Conservation (phyloP, 2,888 invertebrate species). For the Smittia sp. region DNA sequence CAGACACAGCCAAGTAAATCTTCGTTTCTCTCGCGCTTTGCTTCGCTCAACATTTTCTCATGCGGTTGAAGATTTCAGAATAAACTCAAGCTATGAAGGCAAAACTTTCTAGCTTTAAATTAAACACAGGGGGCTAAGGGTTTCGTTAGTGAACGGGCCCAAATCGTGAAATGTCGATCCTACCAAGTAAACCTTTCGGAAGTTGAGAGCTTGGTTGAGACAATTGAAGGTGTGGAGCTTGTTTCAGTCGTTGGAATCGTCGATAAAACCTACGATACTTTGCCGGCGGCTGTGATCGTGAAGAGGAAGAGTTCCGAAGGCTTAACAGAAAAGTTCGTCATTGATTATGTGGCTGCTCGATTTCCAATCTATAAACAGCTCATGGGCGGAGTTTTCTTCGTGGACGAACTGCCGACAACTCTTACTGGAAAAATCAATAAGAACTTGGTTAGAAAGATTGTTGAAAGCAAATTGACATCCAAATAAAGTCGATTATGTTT, state of each 20-base stretch:
- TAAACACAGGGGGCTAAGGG: no score
- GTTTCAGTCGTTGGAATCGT: conserved; percentile 49
- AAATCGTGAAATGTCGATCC: conserved; percentile 10
- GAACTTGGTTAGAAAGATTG: conserved; percentile 45
- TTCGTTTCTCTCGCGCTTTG: neutral
- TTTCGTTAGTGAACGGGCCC: no score
- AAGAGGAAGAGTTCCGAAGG: conserved; percentile 45
- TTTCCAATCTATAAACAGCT: conserved; percentile 47
- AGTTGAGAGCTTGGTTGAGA: conserved; percentile 48
- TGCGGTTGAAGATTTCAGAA: neutral
- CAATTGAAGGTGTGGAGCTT: conserved; percentile 48
- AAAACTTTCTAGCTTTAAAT: no score
- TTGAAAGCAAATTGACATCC: no score
- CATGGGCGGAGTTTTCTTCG: conserved; percentile 50
- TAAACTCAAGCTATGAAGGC: no score
- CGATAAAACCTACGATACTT: conserved; percentile 49
- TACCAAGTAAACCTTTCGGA: conserved; percentile 43
- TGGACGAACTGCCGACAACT: conserved; percentile 48
- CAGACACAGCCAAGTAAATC: neutral
- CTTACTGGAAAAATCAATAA: conserved; percentile 46
- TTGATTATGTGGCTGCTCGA: conserved; percentile 47
- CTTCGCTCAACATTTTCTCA: neutral
- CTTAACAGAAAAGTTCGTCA: conserved; percentile 48
- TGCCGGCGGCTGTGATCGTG: conserved; percentile 50
- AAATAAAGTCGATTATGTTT: no score